Evolutionary conservation across 2,797 vertebrate genomes (phyloP), one percentile per base, ranked within the genome.

Genomic region (Clarias fuscus): DNA sequence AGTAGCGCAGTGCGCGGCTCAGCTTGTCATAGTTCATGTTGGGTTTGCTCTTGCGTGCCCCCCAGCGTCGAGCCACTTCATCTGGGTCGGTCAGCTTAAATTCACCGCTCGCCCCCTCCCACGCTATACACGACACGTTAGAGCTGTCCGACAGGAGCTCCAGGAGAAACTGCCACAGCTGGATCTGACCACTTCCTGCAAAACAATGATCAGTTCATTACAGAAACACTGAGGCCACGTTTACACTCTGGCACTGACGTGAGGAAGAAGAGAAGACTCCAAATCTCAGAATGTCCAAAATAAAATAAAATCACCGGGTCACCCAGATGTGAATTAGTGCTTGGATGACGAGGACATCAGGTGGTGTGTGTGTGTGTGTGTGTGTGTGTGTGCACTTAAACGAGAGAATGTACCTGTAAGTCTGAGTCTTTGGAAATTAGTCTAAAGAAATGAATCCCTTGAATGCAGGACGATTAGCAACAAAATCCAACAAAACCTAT

Each of bases 11-110:
- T 0, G 98, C 98, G 2, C 98, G 96, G 94, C 98, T 99, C 91
- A 99, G 96, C 93, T 99, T 99, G 94, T 99, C 98, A 2, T 99
- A 99, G 94, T 99, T 99, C 98, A 99, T 99, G 95, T 99, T 99
- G 92, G 98, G 98, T 84, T 99, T 99, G 96, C 98, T 99, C 89
- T 99, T 99, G 84, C 98, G 94, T 90, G 99, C 98, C 0, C 98
- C 98, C 98, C 98, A 99, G 86, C 98, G 96, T 86, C 98, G 92
- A 0, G 98, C 98, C 93, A 99, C 98, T 94, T 99, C 98, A 5
- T 99, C 98, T 0, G 98, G 98, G 92, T 99, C 98, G 0, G 97
- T 96, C 89, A 99, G 96, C 94, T 99, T 99, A 94, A 99, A 99
- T 91, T 99, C 98, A 2, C 98, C 98, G 0, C 99, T 98, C 6